Evolutionary conservation across 2,888 invertebrate genomes (phyloP).

Genomic region (Ferdinandea cuprea): DNA sequence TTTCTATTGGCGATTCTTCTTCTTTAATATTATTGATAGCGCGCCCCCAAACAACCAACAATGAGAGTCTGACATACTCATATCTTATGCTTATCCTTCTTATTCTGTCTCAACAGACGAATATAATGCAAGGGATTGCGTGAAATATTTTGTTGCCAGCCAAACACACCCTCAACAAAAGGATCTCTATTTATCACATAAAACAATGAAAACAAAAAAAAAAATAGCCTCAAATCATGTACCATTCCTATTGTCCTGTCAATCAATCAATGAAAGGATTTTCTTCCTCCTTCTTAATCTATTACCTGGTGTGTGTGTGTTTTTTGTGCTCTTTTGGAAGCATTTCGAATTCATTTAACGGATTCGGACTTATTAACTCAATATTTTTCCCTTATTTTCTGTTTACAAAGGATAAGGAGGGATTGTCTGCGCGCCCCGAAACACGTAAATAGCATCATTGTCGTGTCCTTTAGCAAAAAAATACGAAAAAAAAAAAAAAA

Average conservation of each 20-base stretch:
- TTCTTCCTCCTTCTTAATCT: slow-evolving; percentile 6
- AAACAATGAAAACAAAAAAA: slow-evolving; percentile 24
- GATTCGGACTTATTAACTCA: slow-evolving; percentile 68
- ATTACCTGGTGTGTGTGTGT: slow-evolving; percentile 45
- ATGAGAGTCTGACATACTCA: slow-evolving; percentile 29
- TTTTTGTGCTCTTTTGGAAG: slow-evolving; percentile 20
- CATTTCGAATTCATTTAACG: slow-evolving; percentile 61
- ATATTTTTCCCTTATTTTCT: slow-evolving; percentile 44
- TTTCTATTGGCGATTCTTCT: neutral
- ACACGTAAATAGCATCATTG: slow-evolving; percentile 8
- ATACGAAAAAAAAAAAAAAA: slow-evolving; percentile 48
- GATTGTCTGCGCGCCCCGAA: too few species aligned
- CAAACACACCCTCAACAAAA: slow-evolving; percentile 38
- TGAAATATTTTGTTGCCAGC: slow-evolving; percentile 46
- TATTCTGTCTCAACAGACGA: slow-evolving; percentile 3
- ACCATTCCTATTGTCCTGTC: slow-evolving; percentile 59
- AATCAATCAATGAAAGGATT: slow-evolving; percentile 67
- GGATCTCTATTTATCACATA: slow-evolving; percentile 12
- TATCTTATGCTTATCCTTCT: slow-evolving; percentile 12
- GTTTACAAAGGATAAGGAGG: slow-evolving; percentile 20
- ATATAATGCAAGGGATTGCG: slow-evolving; percentile 49
- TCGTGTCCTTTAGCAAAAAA: too few species aligned
- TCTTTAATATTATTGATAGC: slow-evolving; percentile 54
- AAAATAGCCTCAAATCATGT: slow-evolving; percentile 10
- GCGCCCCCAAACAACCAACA: slow-evolving; percentile 15